Evolutionary conservation across 2,113 vertebrate genomes (phyloP).

Genomic region (Coracopsis vasa): DNA sequence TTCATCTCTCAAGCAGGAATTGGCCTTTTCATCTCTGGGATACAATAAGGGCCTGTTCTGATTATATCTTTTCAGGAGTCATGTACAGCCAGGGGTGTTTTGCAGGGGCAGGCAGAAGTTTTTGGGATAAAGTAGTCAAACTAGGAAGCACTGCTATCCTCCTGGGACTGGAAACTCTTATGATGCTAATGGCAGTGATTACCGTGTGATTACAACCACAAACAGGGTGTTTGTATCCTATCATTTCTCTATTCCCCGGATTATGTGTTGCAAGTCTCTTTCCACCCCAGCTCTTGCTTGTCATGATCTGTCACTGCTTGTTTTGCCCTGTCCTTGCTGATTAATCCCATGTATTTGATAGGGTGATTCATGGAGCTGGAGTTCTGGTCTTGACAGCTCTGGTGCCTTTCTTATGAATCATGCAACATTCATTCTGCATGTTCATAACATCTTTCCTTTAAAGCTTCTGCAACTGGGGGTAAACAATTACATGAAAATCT

Average conservation of each 20-base stretch:
- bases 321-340: background rate
- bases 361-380: background rate
- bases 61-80: constrained; percentile 5
- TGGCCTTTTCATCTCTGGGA: constrained; percentile 35
- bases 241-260: background rate
- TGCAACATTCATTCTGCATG: background rate
- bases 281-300: background rate
- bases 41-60: constrained; percentile 55
- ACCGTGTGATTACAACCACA: background rate
- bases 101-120: background rate
- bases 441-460: background rate
- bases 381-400: background rate
- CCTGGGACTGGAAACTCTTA: background rate
- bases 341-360: background rate
- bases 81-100: background rate
- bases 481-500: background rate
- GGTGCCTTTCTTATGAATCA: constrained; percentile 10
- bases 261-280: background rate
- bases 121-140: background rate
- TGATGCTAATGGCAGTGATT: background rate
- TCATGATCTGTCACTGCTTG: background rate
- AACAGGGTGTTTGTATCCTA: background rate
- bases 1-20: constrained; percentile 28
- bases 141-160: background rate
- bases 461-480: background rate